phyloP scores from a whole-genome alignment of 2,888 invertebrate species.

The Chydorus sphaericus region DNA sequence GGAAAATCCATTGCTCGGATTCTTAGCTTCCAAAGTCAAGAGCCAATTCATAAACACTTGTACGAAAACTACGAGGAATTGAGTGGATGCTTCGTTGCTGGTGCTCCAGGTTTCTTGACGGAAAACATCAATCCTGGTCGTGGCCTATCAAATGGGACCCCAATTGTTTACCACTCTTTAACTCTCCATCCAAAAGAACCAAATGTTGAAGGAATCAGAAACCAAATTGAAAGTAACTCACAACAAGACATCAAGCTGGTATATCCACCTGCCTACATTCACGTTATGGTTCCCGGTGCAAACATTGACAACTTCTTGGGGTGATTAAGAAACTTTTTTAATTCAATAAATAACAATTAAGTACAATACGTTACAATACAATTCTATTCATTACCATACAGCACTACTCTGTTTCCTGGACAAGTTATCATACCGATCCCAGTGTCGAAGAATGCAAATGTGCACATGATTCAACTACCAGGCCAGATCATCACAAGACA shows the following conservation, averaged over 20 bases:
- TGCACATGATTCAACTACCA: neutral
- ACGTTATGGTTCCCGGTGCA: neutral
- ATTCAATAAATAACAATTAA: too few relatives aligned
- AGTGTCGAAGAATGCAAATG: neutral
- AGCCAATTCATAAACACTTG: neutral
- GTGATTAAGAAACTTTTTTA: too few relatives aligned
- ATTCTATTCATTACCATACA: too few relatives aligned
- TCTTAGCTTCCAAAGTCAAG: too few relatives aligned
- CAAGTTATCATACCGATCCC: neutral
- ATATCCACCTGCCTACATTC: neutral
- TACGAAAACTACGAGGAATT: neutral
- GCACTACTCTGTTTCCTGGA: neutral
- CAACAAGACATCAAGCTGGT: neutral
- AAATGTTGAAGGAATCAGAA: neutral
- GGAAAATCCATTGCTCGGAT: too few relatives aligned
- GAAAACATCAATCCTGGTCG: neutral
- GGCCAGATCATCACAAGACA: neutral
- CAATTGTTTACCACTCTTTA: neutral
- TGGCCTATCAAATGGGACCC: neutral
- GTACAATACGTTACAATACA: too few relatives aligned
- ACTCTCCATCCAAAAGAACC: neutral
- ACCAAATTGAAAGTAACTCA: neutral
- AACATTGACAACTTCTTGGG: too few relatives aligned
- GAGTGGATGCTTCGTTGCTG: neutral
- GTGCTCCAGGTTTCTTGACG: neutral